phyloP scores from a whole-genome alignment of 2,113 vertebrate species.

The Triplophysa rosa region DNA sequence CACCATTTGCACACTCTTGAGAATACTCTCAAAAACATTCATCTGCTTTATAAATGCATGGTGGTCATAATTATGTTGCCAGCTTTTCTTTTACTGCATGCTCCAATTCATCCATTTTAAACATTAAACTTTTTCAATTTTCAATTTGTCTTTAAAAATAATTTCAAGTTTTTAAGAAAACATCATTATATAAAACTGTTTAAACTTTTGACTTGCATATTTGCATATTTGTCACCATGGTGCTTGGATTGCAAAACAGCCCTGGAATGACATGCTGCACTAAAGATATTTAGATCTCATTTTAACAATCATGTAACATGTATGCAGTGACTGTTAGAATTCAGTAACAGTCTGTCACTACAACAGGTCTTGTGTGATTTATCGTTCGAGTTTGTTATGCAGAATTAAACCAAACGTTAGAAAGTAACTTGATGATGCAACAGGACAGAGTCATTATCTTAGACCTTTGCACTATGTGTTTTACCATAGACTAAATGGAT shows the following conservation, averaged over 20 bases:
- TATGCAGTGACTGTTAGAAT: neutral
- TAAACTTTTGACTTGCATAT: neutral
- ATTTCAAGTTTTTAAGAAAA: too few species aligned
- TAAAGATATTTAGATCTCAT: neutral
- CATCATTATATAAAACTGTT: too few species aligned
- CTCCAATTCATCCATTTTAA: too few species aligned
- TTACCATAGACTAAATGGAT: neutral
- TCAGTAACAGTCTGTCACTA: neutral
- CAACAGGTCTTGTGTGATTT: neutral
- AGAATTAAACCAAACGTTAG: too few species aligned
- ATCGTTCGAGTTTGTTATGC: neutral
- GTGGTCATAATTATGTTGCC: too few species aligned
- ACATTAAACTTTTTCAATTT: too few species aligned
- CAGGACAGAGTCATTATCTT: too few species aligned
- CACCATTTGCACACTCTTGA: neutral
- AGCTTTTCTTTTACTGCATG: too few species aligned
- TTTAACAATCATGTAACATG: neutral
- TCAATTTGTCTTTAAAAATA: too few species aligned
- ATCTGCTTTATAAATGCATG: too few species aligned
- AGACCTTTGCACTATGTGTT: neutral
- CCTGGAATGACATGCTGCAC: constrained; percentile 21
- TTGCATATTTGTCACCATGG: neutral
- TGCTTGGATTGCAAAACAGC: neutral
- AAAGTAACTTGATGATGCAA: too few species aligned
- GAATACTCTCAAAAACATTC: too few species aligned